Base-by-base conservation (phyloP, 2,888 invertebrate genomes). In the Nebria salina region DNA sequence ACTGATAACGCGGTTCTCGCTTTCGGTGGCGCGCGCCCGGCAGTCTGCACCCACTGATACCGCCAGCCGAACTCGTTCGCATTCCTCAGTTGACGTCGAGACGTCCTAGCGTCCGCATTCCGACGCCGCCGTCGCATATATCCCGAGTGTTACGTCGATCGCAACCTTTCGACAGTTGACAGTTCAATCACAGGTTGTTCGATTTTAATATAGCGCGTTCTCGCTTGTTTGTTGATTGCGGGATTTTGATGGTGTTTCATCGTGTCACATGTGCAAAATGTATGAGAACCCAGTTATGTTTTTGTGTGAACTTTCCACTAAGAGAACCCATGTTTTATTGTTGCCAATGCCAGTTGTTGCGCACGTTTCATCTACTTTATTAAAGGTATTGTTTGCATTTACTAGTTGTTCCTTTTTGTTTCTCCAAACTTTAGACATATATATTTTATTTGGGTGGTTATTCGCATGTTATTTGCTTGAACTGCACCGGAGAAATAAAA, bases 1-100 rank as follows among this genome's bases (percentile, higher is more conserved):
- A 80, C 70, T 80, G 80, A 80, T 80, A 80, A 80, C 75, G 75
- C 54, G 13, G 54, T 54, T 54, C 54, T 54, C 54, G 54, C 75
- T 68, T 80, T 75, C 70, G 75, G 75, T 80, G 73, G 42, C 41
- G 25, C 74, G 73, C 74, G 80, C 54, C 70, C 54, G 20, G 64
- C 75, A 54, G 75, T 75, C 54, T 75, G 25, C 6, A 70, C 34
- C 25, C 70, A 7, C 70, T 70, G 70, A 70, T 70, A 70, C 25
- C 65, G 9, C 74, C 65, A 64, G 75, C 66, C 70, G 20, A 15
- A 64, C 75, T 11, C n/a, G 34, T 11, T 73, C 66, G 66, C 15
- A 15, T n/a, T 26, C 70, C 20, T 75, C 43, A 54, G 75, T 54
- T 26, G 64, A 25, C 80, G 80, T 75, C 80, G 75, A 64, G 70